Percentiles rank a stretch among this genome's conserved stretches.
These are phyloP conservation scores for Nyctibius grandis DNA, from an alignment of 2,797 vertebrate species.

Conservation along the genomic window DNA sequence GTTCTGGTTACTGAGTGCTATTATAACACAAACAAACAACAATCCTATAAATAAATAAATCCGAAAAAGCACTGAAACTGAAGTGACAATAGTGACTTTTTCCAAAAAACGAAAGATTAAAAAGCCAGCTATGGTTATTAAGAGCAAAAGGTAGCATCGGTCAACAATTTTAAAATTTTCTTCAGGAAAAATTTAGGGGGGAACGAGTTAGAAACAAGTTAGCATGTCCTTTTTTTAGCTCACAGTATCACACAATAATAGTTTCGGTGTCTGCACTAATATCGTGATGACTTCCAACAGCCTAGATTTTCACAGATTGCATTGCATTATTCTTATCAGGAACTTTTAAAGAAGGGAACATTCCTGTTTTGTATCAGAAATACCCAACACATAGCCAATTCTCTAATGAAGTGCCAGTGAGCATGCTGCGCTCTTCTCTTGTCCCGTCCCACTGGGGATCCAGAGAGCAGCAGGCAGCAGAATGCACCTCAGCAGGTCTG, in stretches of 20 bases:
- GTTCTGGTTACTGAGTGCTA: background rate
- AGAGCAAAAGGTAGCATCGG: background rate
- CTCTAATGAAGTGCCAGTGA: background rate
- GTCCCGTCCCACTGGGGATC: background rate
- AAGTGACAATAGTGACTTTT: background rate
- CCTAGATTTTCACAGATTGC: background rate
- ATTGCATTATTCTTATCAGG: background rate
- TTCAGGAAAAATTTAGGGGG: background rate
- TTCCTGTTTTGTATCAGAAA: background rate
- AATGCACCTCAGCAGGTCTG: background rate
- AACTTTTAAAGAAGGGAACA: background rate
- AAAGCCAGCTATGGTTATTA: background rate
- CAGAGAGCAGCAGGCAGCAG: background rate
- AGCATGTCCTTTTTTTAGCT: background rate
- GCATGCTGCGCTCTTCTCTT: background rate
- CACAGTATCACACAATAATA: background rate
- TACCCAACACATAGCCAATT: background rate
- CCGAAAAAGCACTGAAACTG: background rate
- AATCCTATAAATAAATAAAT: background rate
- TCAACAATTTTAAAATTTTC: background rate
- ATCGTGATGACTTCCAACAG: background rate
- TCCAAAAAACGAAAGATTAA: background rate
- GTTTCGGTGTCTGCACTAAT: background rate
- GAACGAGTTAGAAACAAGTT: background rate
- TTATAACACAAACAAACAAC: background rate